Percentiles rank a stretch among this genome's conserved stretches.
phyloP scores from a whole-genome alignment of 2,797 vertebrate species.

The Parauchenoglanis punctatus region DNA sequence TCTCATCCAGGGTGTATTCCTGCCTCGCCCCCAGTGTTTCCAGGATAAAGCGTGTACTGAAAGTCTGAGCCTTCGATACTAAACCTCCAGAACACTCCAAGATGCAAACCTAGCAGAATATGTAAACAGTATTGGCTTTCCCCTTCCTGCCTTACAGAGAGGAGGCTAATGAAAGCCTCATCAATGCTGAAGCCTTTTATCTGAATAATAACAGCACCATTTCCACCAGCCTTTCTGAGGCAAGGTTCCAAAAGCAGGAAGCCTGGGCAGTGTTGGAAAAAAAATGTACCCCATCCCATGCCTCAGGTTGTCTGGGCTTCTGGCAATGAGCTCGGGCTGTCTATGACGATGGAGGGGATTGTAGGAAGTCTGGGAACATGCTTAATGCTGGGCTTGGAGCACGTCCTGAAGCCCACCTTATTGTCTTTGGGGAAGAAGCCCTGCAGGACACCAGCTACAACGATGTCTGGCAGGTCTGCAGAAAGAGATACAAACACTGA shows the following conservation, averaged over 20 bases:
- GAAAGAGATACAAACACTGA: background rate
- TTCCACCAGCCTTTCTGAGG: background rate
- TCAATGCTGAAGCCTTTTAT: background rate
- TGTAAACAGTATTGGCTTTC: background rate
- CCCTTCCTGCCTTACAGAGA: background rate
- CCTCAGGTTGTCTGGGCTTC: constrained; percentile 33
- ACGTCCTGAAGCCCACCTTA: constrained; percentile 71
- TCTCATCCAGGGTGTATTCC: background rate
- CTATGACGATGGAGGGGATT: constrained; percentile 48
- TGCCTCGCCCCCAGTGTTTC: background rate
- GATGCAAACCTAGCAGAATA: background rate
- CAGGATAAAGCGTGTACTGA: background rate
- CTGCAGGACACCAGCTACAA: constrained; percentile 76
- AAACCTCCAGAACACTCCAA: background rate
- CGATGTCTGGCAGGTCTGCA: constrained; percentile 74
- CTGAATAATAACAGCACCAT: background rate
- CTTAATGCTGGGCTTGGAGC: constrained; percentile 41
- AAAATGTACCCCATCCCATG: background rate
- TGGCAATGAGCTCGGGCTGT: constrained; percentile 25
- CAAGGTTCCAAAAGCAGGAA: background rate
- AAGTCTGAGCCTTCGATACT: background rate
- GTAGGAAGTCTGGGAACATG: constrained; percentile 27
- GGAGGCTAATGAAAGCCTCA: background rate
- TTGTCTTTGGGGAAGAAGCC: constrained; percentile 74
- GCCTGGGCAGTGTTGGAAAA: background rate